A percentile compares a stretch with the other conserved stretches of the same genome.
phyloP scores from a whole-genome alignment of 1,140 invertebrate genomes.

The Drosophila rhopaloa region DNA sequence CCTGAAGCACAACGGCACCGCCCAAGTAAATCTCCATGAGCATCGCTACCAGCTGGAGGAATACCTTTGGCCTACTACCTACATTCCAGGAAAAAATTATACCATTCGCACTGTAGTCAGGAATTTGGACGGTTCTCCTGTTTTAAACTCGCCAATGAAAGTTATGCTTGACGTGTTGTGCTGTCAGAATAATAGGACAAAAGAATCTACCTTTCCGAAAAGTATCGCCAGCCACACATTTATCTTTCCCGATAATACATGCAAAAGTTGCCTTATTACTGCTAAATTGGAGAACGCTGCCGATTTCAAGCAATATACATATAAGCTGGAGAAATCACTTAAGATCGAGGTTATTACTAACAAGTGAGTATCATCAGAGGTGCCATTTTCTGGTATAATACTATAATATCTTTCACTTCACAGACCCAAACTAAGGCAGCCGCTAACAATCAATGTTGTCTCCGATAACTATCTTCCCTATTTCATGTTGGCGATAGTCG shows the following conservation, averaged over 20 bases:
- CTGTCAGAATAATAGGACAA: background rate
- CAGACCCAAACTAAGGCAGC: constrained; percentile 88
- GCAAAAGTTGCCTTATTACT: constrained; percentile 29
- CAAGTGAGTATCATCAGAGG: background rate
- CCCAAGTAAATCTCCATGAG: constrained; percentile 90
- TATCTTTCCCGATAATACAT: constrained; percentile 65
- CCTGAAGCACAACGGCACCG: constrained; percentile 90
- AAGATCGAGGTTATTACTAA: constrained; percentile 47
- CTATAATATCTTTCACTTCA: background rate
- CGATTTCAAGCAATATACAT: background rate
- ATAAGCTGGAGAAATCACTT: constrained; percentile 20
- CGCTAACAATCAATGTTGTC: constrained; percentile 91
- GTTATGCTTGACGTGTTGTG: constrained; percentile 78
- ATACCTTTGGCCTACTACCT: constrained; percentile 89
- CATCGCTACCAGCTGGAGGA: constrained; percentile 93
- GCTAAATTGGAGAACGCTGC: constrained; percentile 25
- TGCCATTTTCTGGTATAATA: background rate
- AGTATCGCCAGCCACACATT: constrained; percentile 89
- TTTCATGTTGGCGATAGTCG: constrained; percentile 92
- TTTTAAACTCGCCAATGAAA: constrained; percentile 87
- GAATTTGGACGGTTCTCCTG: constrained; percentile 88
- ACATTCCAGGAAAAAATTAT: constrained; percentile 94
- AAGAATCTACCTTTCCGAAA: constrained; percentile 84
- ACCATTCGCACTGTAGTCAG: constrained; percentile 87
- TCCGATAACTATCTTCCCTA: constrained; percentile 91